Percentiles rank a stretch among this genome's conserved stretches.
phyloP scores from a whole-genome alignment of 2,797 vertebrate species.

The Arrhamphus sclerolepis region DNA sequence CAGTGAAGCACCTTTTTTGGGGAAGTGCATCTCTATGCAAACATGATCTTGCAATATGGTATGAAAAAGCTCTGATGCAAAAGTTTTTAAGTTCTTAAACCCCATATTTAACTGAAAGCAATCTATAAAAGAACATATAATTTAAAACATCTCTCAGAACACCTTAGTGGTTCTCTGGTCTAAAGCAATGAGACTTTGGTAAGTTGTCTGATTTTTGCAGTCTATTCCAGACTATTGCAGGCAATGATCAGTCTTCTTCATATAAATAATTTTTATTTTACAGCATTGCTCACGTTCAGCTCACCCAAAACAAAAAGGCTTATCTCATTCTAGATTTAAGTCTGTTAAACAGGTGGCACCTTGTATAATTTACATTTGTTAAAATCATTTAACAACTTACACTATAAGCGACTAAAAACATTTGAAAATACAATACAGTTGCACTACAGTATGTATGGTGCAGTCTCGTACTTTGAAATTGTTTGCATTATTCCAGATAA shows the following conservation, averaged over 20 bases:
- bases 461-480: constrained; percentile 72
- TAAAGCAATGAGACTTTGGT: too few relatives aligned
- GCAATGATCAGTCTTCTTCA: constrained; percentile 72
- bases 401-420: constrained; percentile 81
- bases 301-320: constrained; percentile 83
- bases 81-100: too few relatives aligned
- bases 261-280: constrained; percentile 95
- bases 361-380: constrained; percentile 72
- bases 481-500: constrained; percentile 83
- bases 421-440: constrained; percentile 83
- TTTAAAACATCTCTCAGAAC: too few relatives aligned
- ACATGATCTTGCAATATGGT: too few relatives aligned
- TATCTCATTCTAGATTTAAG: constrained; percentile 73
- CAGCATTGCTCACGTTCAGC: constrained; percentile 88
- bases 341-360: constrained; percentile 78
- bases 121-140: too few relatives aligned
- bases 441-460: constrained; percentile 73
- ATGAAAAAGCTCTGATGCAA: too few relatives aligned
- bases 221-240: constrained; percentile 16
- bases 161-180: too few relatives aligned
- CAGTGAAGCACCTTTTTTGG: too few relatives aligned
- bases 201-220: too few relatives aligned
- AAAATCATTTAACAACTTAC: constrained; percentile 79
- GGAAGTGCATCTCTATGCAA: too few relatives aligned
- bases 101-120: too few relatives aligned